phyloP scores from a whole-genome alignment of 2,113 vertebrate species.

The Psophia crepitans region DNA sequence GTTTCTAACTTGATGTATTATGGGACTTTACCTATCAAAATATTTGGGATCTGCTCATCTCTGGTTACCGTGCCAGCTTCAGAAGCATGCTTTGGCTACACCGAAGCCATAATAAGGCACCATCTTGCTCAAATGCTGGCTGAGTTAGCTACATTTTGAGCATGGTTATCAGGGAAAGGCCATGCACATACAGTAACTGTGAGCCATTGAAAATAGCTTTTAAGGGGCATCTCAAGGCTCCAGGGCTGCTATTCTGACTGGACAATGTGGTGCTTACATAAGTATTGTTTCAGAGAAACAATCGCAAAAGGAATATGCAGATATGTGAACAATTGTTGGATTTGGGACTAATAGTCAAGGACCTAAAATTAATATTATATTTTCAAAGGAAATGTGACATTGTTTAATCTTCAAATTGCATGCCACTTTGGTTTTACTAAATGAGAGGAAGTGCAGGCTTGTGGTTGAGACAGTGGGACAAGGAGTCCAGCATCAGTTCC shows the following conservation, averaged over 20 bases:
- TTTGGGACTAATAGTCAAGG: not conserved
- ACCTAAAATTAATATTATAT: not conserved
- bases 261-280: not conserved
- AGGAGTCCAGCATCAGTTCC: not conserved
- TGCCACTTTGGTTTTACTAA: not conserved
- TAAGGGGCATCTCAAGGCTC: not conserved
- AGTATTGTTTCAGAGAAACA: not conserved
- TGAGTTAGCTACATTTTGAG: not conserved
- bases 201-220: not conserved
- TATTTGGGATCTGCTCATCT: constrained; percentile 31
- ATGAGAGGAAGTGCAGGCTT: not conserved
- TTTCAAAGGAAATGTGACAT: not conserved
- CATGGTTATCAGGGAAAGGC: not conserved
- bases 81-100: not conserved
- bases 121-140: not conserved
- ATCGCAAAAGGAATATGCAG: not conserved
- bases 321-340: not conserved
- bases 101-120: not conserved
- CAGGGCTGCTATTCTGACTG: not conserved
- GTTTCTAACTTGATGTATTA: constrained; percentile 20
- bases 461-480: not conserved
- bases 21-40: constrained; percentile 41
- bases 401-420: not conserved
- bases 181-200: not conserved
- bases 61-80: not conserved